Evolutionary conservation across 2,113 vertebrate genomes (phyloP).

Genomic region (Columba janthina): DNA sequence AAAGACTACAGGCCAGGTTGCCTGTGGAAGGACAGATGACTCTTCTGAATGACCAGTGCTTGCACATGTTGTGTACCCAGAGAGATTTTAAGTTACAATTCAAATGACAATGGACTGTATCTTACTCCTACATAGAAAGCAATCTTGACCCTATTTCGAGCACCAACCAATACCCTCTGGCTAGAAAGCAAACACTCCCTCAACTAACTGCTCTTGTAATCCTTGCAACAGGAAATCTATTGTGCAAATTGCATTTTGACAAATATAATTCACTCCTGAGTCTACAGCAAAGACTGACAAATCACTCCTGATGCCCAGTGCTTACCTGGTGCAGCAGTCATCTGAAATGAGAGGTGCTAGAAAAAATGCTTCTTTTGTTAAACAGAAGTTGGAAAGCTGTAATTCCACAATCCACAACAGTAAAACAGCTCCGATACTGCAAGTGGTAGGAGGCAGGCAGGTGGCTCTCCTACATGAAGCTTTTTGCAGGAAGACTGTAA

Average conservation of each 20-base stretch:
- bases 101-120: not conserved
- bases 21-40: not conserved
- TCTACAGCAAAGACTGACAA: not conserved
- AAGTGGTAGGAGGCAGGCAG: not conserved
- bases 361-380: not conserved
- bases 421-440: not conserved
- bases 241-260: constrained; percentile 23
- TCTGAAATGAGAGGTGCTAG: not conserved
- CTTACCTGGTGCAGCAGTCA: not conserved
- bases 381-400: not conserved
- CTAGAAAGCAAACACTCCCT: not conserved
- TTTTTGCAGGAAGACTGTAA: constrained; percentile 24
- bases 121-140: not conserved
- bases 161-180: not conserved
- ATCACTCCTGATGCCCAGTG: not conserved
- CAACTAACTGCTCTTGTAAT: not conserved
- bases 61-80: not conserved
- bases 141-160: not conserved
- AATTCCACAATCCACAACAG: not conserved
- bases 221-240: constrained; percentile 6
- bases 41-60: not conserved
- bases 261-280: not conserved
- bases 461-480: not conserved
- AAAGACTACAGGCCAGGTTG: not conserved
- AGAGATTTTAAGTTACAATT: not conserved